These are phyloP conservation scores for Asobara japonica DNA, from an alignment of 1,140 invertebrate genomes.

Conservation along the genomic window DNA sequence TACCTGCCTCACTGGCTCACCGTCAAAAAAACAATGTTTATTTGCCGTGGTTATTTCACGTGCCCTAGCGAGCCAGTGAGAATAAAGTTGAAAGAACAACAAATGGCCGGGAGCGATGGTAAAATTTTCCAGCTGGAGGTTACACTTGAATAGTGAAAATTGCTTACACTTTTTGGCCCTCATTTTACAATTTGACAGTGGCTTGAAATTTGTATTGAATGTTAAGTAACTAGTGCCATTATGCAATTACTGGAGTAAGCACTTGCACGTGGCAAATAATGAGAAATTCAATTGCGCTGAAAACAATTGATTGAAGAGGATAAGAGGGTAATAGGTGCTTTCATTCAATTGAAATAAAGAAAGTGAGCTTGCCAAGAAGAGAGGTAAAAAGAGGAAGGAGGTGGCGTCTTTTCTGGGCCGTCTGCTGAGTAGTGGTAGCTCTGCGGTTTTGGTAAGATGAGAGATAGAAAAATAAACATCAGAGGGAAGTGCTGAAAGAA, in stretches of 20 bases:
- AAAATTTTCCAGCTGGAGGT: neutral
- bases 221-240: neutral
- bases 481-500: neutral
- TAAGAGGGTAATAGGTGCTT: neutral
- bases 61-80: neutral
- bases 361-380: neutral
- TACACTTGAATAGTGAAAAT: neutral
- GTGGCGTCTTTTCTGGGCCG: neutral
- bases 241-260: neutral
- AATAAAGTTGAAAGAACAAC: slow-evolving; percentile 2
- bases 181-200: neutral
- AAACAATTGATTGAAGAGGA: neutral
- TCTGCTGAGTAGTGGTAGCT: neutral
- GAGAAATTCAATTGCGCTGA: neutral
- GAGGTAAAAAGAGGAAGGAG: neutral
- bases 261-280: neutral
- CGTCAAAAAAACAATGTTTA: neutral
- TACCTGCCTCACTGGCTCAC: neutral
- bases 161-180: neutral
- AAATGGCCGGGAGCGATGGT: neutral
- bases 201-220: neutral
- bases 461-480: slow-evolving; percentile 3
- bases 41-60: neutral
- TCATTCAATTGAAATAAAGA: slow-evolving; percentile 1
- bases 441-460: slow-evolving; percentile 1